Base-by-base conservation (phyloP, 2,113 vertebrate species). In the Muntiacus reevesi region DNA sequence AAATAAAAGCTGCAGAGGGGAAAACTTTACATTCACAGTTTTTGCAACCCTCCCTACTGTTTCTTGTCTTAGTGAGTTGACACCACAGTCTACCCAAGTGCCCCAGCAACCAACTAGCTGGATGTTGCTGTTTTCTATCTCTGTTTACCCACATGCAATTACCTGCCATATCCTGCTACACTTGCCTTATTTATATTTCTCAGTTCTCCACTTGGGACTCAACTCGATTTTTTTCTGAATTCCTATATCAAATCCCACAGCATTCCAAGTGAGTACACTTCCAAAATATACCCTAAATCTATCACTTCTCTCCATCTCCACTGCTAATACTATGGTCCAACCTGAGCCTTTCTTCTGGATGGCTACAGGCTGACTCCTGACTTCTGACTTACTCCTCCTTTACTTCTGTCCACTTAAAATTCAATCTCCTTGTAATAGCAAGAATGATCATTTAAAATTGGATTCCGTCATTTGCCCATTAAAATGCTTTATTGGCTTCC, bases 371-470 rank as follows among this genome's bases (percentile, higher is more conserved):
- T 74, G n/a, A 74, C 19, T 74, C 36, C 11, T 74, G 67, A 40
- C 21, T 62, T 33, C 33, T 47, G 33, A 88, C 43, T 74, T 47
- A 43, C 21, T 52, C 27, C 81, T 43, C 67, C 30, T 84, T 89
- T 78, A 23, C 1, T 71, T 95, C 17, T 25, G 1, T 12, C 40
- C 79, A 57, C 64, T 85, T 86, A 83, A 95, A 89, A 92, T 45
- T 74, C 84, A 92, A 27, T 78, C 54, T 97, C 78, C 28, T 88
- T 25, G 36, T 21, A 85, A 91, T 76, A 89, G 23, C 52, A 60
- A 87, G 21, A 94, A 78, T 40, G 17, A 82, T 88, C 12, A 45
- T 57, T 96, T 94, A 83, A 91, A 98, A 95, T n/a, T 97, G 28
- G 50, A 85, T 76, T 82, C 91, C 71, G 36, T 62, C 62, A 89